These are phyloP conservation scores for Erpobdella octoculata DNA, from an alignment of 2,888 invertebrate species.

Conservation along the genomic window DNA sequence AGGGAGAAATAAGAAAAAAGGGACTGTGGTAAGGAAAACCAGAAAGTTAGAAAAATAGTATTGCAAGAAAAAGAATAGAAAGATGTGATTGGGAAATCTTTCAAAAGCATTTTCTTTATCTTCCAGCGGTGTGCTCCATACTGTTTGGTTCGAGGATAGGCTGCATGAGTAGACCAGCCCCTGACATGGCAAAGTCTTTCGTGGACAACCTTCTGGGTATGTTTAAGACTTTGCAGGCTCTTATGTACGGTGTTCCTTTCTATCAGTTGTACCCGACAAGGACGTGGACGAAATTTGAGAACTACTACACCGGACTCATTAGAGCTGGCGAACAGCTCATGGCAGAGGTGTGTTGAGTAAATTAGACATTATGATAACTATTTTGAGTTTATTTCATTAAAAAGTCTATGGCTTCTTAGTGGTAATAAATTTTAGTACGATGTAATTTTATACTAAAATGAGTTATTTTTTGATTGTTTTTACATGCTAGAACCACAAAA, in stretches of 20 bases:
- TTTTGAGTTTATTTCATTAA: too few relatives aligned
- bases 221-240: constrained; percentile 48
- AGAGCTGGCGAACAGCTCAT: constrained; percentile 44
- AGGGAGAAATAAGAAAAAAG: not conserved
- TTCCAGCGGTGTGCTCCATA: constrained; percentile 48
- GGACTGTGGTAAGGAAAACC: not conserved
- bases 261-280: constrained; percentile 47
- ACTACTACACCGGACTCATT: constrained; percentile 45
- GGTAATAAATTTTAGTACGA: too few relatives aligned
- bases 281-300: constrained; percentile 45
- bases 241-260: constrained; percentile 49
- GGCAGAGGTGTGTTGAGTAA: constrained; percentile 49
- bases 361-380: too few relatives aligned
- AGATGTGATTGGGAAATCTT: not conserved
- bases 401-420: too few relatives aligned
- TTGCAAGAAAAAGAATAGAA: not conserved
- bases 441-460: too few relatives aligned
- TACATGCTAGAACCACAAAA: not conserved
- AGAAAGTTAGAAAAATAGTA: not conserved
- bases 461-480: too few relatives aligned
- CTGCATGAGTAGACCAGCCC: constrained; percentile 44
- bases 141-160: constrained; percentile 50
- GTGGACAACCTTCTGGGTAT: constrained; percentile 47
- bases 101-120: not conserved
- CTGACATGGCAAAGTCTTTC: constrained; percentile 43